Evolutionary conservation across 2,888 invertebrate genomes (phyloP), one percentile per base, ranked within the genome.

Genomic region (Hipparchia sbordonii): DNA sequence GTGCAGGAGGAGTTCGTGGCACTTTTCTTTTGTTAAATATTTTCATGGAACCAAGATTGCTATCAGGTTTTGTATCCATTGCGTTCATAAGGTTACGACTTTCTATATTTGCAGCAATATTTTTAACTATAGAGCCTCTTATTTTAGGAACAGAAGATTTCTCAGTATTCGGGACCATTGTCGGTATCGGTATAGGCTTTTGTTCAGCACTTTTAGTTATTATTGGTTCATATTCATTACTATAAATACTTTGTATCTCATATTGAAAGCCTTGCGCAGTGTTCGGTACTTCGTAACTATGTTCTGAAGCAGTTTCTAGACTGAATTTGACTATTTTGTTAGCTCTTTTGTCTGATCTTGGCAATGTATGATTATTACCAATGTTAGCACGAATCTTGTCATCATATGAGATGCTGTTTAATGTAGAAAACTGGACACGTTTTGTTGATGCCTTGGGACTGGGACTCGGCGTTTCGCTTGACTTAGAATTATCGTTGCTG

Each of bases 211-310:
- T 82, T 84, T 95, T 95, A 61, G 95, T 95, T 63, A 95, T 88
- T 75, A 96, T 96, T 12, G 96, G 96, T 84, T 96, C 96, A 80
- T 96, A 96, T 82, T 96, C 96, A 80, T 96, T 96, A 81, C 96
- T 96, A 81, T 96, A 96, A 79, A 96, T 95, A 85, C 96, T 96
- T 85, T 95, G 95, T 79, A 94, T 90, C 80, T 94, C 94, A 77
- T 94, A 94, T 74, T 94, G 93, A 77, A 90, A 94, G 65, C 94
- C 94, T 83, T 94, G 93, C 1, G 92, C 92, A 52, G 94, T 93
- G 74, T 93, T 92, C 3, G 95, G 95, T 72, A 95, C 95, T 90
- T 95, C 95, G 79, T 95, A 95, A 79, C 95, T 95, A 80, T 95
- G 94, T 81, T 94, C 94, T 62, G 94, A 94, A 57, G 94, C 94